Percentiles rank a stretch among this genome's conserved stretches.
Conservation (phyloP, 2,113 vertebrate species). For the Microtus montanus region DNA sequence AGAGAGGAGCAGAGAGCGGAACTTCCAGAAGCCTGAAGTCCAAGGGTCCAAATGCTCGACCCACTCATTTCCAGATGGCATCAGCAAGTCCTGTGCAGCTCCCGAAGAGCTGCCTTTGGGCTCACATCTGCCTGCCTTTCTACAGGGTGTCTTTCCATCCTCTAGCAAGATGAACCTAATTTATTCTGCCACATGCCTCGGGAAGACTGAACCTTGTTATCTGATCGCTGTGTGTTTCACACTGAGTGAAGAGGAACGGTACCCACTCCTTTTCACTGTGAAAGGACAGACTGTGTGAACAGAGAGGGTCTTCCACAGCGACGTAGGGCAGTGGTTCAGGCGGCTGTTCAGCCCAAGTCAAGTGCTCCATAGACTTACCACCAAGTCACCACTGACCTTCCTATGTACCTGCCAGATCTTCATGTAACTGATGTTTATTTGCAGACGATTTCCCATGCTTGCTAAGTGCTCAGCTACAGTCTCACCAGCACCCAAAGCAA, state of each 20-base stretch:
- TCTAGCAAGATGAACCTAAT: slow-evolving; percentile 51
- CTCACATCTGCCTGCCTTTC: neutral
- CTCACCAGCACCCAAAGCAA: neutral
- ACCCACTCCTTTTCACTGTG: neutral
- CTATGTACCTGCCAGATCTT: neutral
- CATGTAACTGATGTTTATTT: neutral
- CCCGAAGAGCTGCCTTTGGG: neutral
- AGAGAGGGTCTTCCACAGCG: rapidly evolving
- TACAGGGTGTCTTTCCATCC: neutral
- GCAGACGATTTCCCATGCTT: neutral
- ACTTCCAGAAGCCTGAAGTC: neutral
- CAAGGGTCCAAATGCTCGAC: neutral
- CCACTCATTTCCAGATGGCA: neutral
- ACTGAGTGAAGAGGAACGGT: neutral
- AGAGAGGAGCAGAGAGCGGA: neutral
- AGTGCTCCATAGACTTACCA: neutral
- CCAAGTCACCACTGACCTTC: neutral
- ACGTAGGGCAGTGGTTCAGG: neutral
- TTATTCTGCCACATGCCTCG: slow-evolving; percentile 54
- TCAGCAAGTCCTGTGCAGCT: neutral
- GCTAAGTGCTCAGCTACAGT: neutral
- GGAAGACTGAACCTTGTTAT: slow-evolving; percentile 57
- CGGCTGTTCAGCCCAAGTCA: no score
- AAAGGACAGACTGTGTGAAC: neutral
- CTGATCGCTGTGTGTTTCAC: neutral